A percentile compares a stretch with the other conserved stretches of the same genome.
These are phyloP conservation scores for Chionoecetes opilio DNA, from an alignment of 1,140 invertebrate species.

Conservation along the genomic window DNA sequence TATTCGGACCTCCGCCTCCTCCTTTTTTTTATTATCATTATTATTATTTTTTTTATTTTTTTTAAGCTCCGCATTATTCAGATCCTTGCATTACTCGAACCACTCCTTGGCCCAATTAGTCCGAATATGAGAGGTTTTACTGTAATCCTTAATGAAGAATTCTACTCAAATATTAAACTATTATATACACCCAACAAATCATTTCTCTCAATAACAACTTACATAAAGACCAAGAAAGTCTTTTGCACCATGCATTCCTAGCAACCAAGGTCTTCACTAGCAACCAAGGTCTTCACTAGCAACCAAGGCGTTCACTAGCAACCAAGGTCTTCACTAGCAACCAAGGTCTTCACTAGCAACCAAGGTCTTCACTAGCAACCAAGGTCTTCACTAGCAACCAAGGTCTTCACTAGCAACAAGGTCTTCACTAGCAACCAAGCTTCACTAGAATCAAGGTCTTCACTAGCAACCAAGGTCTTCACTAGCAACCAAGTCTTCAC, in stretches of 20 bases:
- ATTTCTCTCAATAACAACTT: neutral
- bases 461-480: neutral
- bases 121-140: too few relatives aligned
- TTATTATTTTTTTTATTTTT: too few relatives aligned
- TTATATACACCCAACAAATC: neutral
- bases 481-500: neutral
- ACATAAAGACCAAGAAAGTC: neutral
- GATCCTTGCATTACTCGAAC: too few relatives aligned
- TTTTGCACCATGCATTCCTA: neutral
- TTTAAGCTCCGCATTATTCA: too few relatives aligned
- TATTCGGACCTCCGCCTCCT: too few relatives aligned
- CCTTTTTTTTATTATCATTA: too few relatives aligned
- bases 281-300: too few relatives aligned
- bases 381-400: neutral
- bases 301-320: slow-evolving; percentile 12
- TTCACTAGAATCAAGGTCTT: too few relatives aligned
- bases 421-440: neutral
- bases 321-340: slow-evolving; percentile 20
- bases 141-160: too few relatives aligned
- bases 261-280: slow-evolving; percentile 12
- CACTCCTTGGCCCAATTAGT: too few relatives aligned
- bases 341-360: neutral
- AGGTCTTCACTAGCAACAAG: slow-evolving; percentile 21
- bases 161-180: too few relatives aligned
- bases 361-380: slow-evolving; percentile 19